A percentile compares a stretch with the other conserved stretches of the same genome.
Conservation (phyloP, 1,140 invertebrate genomes). For the Meloidogyne hapla region DNA sequence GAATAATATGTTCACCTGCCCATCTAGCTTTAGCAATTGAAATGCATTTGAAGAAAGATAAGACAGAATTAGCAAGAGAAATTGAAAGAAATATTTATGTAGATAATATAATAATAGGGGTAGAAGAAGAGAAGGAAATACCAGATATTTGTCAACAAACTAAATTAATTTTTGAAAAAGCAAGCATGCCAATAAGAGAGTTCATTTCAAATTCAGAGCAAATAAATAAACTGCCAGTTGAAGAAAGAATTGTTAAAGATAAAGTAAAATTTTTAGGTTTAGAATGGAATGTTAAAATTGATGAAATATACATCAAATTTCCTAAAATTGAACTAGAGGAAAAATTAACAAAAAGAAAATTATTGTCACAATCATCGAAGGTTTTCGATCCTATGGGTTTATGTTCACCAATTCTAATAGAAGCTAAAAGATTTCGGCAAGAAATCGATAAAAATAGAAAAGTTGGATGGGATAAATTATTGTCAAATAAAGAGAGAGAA, state of each 20-base stretch:
- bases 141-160: no score
- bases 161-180: no score
- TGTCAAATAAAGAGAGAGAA: no score
- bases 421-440: background rate
- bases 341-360: background rate
- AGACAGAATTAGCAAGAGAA: background rate
- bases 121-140: no score
- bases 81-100: slow-evolving; percentile 3
- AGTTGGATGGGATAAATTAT: no score
- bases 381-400: background rate
- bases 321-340: background rate
- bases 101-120: no score
- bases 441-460: no score
- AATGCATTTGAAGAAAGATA: background rate
- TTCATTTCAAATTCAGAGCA: no score
- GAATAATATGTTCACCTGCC: slow-evolving; percentile 7
- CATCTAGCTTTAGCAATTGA: background rate
- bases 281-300: background rate
- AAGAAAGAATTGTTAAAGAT: background rate
- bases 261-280: background rate
- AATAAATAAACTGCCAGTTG: no score
- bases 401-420: background rate
- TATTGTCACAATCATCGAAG: background rate
- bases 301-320: background rate
- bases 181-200: no score